A percentile compares a stretch with the other conserved stretches of the same genome.
Evolutionary conservation across 2,113 vertebrate genomes (phyloP).

Genomic region (Dicerorhinus sumatrensis): DNA sequence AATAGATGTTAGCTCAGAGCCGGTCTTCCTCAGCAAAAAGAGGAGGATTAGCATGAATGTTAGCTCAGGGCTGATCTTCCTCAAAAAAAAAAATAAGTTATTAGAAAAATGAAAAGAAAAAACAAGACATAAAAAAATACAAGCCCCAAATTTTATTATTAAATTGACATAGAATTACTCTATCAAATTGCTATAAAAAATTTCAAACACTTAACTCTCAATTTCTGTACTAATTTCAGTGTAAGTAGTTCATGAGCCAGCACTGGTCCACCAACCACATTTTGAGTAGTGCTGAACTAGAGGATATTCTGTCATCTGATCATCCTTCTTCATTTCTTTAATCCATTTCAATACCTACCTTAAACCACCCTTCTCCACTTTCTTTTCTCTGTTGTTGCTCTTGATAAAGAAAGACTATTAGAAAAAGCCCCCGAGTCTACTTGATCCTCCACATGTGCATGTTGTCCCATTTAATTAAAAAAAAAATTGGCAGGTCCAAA

Average conservation of each 20-base stretch:
- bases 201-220: not conserved
- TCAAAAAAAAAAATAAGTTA: not conserved
- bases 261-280: not conserved
- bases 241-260: not conserved
- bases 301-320: not conserved
- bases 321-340: not conserved
- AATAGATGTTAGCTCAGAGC: too few relatives aligned
- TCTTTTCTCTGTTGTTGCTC: not conserved
- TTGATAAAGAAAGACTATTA: not conserved
- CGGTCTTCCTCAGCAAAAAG: too few relatives aligned
- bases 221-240: not conserved
- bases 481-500: not conserved
- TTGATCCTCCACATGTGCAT: not conserved
- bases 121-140: not conserved
- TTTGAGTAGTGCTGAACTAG: not conserved
- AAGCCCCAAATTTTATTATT: not conserved
- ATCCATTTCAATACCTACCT: not conserved
- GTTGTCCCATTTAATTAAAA: not conserved
- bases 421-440: not conserved
- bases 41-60: too few relatives aligned
- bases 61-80: too few relatives aligned
- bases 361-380: not conserved
- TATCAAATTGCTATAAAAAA: not conserved
- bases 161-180: not conserved
- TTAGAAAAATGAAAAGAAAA: constrained; percentile 23